Percentiles rank a stretch among this genome's conserved stretches.
These are phyloP conservation scores for Sinhomidia bicolor DNA, from an alignment of 2,888 invertebrate genomes.

Conservation along the genomic window DNA sequence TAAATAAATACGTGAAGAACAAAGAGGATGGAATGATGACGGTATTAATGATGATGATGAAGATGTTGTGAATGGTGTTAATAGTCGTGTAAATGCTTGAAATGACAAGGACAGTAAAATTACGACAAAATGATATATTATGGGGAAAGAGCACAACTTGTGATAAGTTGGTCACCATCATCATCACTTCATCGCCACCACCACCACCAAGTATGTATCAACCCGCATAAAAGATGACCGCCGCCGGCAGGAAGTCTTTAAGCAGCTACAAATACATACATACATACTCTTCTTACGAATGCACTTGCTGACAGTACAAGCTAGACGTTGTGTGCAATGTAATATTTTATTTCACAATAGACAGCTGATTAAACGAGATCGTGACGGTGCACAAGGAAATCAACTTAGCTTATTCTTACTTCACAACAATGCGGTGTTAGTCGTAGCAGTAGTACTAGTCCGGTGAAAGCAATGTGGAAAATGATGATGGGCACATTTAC, in stretches of 20 bases:
- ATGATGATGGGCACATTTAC: background rate
- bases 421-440: background rate
- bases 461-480: background rate
- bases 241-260: conserved; percentile 1
- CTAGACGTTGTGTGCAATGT: too few relatives aligned
- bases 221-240: conserved; percentile 29
- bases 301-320: too few relatives aligned
- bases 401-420: conserved; percentile 59
- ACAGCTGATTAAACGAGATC: conserved; percentile 22
- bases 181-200: too few relatives aligned
- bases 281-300: too few relatives aligned
- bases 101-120: background rate
- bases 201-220: too few relatives aligned
- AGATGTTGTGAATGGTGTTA: too few relatives aligned
- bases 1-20: background rate
- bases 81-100: background rate
- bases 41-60: too few relatives aligned
- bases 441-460: background rate
- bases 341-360: too few relatives aligned
- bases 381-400: conserved; percentile 48
- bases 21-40: background rate
- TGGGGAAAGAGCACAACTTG: too few relatives aligned
- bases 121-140: too few relatives aligned
- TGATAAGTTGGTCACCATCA: too few relatives aligned
- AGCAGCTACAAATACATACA: too few relatives aligned